These are phyloP conservation scores for Phylloscopus trochiloides DNA, from an alignment of 2,113 vertebrate genomes.

Conservation along the genomic window DNA sequence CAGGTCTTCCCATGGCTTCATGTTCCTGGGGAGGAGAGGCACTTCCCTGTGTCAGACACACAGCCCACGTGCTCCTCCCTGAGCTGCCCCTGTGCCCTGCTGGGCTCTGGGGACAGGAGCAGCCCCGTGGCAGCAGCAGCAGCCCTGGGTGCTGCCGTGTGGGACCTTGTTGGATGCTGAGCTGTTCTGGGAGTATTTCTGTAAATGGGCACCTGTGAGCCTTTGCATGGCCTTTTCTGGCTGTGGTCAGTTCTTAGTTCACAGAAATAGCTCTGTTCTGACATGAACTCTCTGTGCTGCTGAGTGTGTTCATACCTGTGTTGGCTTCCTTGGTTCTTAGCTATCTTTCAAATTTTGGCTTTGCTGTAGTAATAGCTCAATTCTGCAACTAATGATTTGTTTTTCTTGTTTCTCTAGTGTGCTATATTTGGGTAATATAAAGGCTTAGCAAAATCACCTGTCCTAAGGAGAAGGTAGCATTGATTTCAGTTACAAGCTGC, in stretches of 20 bases:
- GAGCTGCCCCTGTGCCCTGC: neutral
- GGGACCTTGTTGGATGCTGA: neutral
- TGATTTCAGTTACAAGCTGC: neutral
- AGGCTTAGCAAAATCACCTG: neutral
- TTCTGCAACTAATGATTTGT: neutral
- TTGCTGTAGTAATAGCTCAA: neutral
- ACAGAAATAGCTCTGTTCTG: neutral
- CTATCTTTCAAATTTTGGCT: neutral
- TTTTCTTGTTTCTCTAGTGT: neutral
- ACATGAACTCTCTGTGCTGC: neutral
- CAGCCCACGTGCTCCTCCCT: neutral
- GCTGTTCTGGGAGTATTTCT: neutral
- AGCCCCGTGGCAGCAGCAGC: neutral
- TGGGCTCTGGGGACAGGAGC: neutral
- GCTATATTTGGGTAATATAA: neutral
- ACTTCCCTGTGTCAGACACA: neutral
- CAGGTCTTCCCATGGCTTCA: neutral
- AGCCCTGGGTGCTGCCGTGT: fast-evolving
- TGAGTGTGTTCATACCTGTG: neutral
- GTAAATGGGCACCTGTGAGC: neutral
- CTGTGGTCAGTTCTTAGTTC: neutral
- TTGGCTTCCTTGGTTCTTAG: neutral
- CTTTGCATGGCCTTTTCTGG: neutral
- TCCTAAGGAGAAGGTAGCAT: neutral
- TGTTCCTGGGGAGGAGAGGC: neutral